A percentile compares a stretch with the other conserved stretches of the same genome.
Conservation (phyloP, 2,113 vertebrate genomes). For the Castor canadensis region DNA sequence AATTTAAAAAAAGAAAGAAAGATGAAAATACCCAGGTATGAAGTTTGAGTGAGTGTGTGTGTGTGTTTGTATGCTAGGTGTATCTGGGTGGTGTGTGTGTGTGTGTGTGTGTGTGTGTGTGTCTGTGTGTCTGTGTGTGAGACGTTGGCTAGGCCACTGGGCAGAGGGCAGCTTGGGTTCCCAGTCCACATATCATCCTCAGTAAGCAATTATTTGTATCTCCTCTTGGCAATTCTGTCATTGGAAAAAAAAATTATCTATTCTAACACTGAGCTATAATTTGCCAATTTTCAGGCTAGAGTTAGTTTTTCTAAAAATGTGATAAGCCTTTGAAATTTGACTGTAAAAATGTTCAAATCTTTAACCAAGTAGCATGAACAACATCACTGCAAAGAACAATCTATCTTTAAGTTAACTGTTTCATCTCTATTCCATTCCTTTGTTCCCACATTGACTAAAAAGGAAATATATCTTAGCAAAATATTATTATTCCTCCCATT, state of each 20-base stretch:
- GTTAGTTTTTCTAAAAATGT: slow-evolving; percentile 1
- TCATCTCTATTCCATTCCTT: slow-evolving; percentile 71
- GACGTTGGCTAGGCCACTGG: too few species aligned
- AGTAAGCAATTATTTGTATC: too few species aligned
- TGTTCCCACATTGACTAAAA: slow-evolving; percentile 50
- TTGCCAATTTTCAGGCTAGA: not conserved
- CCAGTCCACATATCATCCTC: too few species aligned
- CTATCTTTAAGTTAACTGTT: slow-evolving; percentile 71
- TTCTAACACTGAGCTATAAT: not conserved
- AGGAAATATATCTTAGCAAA: slow-evolving; percentile 57
- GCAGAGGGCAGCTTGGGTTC: too few species aligned
- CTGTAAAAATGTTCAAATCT: slow-evolving; percentile 56
- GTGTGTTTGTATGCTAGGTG: too few species aligned
- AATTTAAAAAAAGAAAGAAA: too few species aligned
- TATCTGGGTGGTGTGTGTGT: too few species aligned
- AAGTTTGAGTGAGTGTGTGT: too few species aligned
- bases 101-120: too few species aligned
- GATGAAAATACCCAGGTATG: too few species aligned
- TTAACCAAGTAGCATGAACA: slow-evolving; percentile 77
- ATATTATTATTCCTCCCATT: slow-evolving; percentile 34
- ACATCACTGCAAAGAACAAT: slow-evolving; percentile 63
- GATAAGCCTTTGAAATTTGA: not conserved
- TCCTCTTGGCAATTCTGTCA: too few species aligned
- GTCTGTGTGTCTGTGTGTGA: too few species aligned
- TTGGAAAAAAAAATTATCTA: slow-evolving; percentile 11